Base-by-base conservation (phyloP, 2,888 invertebrate species). In the Acanthosepion lycidas region DNA sequence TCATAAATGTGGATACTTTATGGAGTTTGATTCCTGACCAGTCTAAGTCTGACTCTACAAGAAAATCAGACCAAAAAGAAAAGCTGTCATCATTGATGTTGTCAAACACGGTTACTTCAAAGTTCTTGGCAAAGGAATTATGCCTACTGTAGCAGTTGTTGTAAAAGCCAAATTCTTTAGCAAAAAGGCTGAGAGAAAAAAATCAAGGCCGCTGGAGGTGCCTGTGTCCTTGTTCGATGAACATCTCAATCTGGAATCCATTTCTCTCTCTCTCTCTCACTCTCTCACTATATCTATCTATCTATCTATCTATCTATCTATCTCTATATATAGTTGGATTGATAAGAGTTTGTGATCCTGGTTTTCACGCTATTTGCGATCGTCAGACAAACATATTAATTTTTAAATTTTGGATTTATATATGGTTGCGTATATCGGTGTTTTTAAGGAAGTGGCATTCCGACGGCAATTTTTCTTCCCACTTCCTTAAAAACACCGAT, bases 101-200 rank as follows among this genome's bases (percentile, higher is more conserved):
- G 98, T 99, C 95, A 98, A 98, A 98, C 99, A 99, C 97, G 99
- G 99, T 96, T 99, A 99, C 98, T 99, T 99, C 98, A 99, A 99
- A 98, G 98, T 99, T 96, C 98, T 99, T 97, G 99, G 99, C 96
- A 99, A 99, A 98, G 99, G 99, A 96, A 98, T 98, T 95, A 98
- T n/a, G n/a, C n/a, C 99, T 96, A 98, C 99, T 96, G 99, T 99
- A 98, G 99, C 99, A 95, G 98, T 99, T 96, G 99, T 99, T 97
- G 99, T 99, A 95, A 99, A 99, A 98, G 99, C 99, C 53, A 99
- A 99, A 98, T 99, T 98, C 98, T 99, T 99, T 98, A 99, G 99
- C 96, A 99, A 99, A 98, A 98, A 98, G 96, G 99, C 99, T 94
- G 99, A 99, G 98, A 98, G n/a, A n/a, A n/a, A 98, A 97, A 99